These are phyloP conservation scores for Artemisiospiza belli DNA, from an alignment of 2,113 vertebrate genomes.

Conservation along the genomic window DNA sequence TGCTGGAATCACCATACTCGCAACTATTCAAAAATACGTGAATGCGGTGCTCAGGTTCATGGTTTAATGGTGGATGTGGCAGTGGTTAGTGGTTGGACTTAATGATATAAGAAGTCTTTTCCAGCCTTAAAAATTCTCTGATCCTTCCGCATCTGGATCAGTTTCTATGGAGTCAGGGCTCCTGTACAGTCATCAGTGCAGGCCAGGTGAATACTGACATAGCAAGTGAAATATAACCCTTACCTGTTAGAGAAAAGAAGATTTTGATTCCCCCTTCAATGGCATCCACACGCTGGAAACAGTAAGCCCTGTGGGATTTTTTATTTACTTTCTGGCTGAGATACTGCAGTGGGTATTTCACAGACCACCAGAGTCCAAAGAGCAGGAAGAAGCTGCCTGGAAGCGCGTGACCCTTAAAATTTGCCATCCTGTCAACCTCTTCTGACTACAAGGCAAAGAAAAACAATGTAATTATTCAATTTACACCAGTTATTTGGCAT, in stretches of 20 bases:
- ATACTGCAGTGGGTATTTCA: constrained; percentile 82
- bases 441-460: not conserved
- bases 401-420: constrained; percentile 93
- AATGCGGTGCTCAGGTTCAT: not conserved
- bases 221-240: constrained; percentile 13
- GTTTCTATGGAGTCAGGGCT: not conserved
- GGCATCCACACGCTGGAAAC: constrained; percentile 77
- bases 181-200: not conserved
- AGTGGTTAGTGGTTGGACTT: not conserved
- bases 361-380: constrained; percentile 88
- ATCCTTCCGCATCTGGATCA: not conserved
- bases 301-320: not conserved
- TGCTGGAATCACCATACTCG: not conserved
- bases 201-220: not conserved
- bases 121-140: not conserved
- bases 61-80: not conserved
- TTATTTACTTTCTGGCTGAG: constrained; percentile 71
- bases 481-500: not conserved
- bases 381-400: constrained; percentile 92
- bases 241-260: constrained; percentile 84
- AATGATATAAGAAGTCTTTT: not conserved
- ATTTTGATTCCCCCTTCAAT: constrained; percentile 81
- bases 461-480: not conserved
- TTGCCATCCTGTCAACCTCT: constrained; percentile 80
- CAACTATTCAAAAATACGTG: not conserved